These are phyloP conservation scores for Rynchops niger DNA, from an alignment of 2,113 vertebrate species.

Conservation along the genomic window DNA sequence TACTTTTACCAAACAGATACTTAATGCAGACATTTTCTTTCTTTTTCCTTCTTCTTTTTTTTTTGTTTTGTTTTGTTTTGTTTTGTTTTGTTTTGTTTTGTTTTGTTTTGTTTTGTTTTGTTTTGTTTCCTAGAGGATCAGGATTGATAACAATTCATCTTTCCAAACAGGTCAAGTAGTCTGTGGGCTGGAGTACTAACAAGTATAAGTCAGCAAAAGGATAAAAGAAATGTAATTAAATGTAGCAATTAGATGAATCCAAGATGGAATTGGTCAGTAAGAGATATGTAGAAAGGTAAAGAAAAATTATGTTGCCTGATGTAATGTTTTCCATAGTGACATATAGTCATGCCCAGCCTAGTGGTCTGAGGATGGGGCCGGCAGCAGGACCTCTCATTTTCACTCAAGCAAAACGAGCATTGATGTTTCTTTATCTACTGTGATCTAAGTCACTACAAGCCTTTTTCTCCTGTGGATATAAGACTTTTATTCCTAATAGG, in stretches of 20 bases:
- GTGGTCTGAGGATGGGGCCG: background rate
- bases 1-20: background rate
- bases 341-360: background rate
- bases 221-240: constrained; percentile 22
- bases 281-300: background rate
- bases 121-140: background rate
- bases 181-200: background rate
- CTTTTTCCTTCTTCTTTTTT: background rate
- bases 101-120: background rate
- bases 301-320: background rate
- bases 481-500: background rate
- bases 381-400: background rate
- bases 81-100: background rate
- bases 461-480: background rate
- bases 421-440: background rate
- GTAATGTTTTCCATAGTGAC: background rate
- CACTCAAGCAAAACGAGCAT: background rate
- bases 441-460: background rate
- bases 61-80: background rate
- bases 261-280: background rate
- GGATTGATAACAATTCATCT: background rate
- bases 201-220: background rate
- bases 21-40: background rate
- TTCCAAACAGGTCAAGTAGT: background rate
- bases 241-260: background rate